These are phyloP conservation scores for Fragum whitleyi DNA, from an alignment of 2,888 invertebrate genomes.

Conservation along the genomic window DNA sequence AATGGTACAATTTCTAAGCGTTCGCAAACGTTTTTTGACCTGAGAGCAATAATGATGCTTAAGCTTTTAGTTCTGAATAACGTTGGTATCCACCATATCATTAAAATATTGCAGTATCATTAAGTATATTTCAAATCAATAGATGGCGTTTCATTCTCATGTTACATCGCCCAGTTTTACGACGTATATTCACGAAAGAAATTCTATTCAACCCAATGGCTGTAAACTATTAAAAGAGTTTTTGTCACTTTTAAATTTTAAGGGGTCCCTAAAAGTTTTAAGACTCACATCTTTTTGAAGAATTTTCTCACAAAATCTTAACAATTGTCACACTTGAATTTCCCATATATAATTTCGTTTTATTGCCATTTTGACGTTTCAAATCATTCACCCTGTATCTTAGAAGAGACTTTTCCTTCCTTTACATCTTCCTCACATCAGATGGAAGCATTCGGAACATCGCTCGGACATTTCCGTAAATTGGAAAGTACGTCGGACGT, in stretches of 20 bases:
- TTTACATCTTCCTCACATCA: too few relatives aligned
- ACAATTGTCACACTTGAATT: conserved; percentile 6
- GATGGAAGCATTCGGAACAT: too few relatives aligned
- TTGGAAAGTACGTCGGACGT: too few relatives aligned
- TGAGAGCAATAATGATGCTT: too few relatives aligned
- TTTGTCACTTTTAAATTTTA: not conserved
- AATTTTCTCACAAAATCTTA: conserved; percentile 21
- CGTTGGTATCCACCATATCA: too few relatives aligned
- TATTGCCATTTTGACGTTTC: not conserved
- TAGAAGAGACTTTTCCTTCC: too few relatives aligned
- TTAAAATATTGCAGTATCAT: not conserved
- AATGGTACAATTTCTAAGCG: too few relatives aligned
- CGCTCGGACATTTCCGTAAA: too few relatives aligned
- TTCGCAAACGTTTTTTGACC: too few relatives aligned
- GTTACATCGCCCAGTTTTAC: not conserved
- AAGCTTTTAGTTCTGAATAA: too few relatives aligned
- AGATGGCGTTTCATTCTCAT: not conserved
- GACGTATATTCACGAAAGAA: not conserved
- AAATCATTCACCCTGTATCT: too few relatives aligned
- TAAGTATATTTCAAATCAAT: not conserved
- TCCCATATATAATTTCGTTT: not conserved
- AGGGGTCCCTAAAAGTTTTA: not conserved
- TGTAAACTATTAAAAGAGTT: not conserved
- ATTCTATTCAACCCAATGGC: not conserved
- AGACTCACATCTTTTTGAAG: conserved; percentile 19